A percentile compares a stretch with the other conserved stretches of the same genome.
phyloP scores from a whole-genome alignment of 2,888 invertebrate genomes.

The Ichneumoninae sp. region DNA sequence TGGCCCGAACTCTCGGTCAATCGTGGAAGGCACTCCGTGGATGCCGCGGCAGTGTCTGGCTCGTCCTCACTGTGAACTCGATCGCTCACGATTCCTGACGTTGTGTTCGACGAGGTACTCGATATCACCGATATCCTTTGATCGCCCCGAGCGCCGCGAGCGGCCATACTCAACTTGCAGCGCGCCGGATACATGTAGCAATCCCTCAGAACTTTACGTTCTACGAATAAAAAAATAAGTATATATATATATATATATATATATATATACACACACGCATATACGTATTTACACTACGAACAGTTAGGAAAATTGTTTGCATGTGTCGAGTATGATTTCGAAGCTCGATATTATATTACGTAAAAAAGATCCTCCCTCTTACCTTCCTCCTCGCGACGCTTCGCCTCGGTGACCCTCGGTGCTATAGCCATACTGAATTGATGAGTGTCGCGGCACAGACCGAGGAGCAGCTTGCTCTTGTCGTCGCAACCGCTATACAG shows the following conservation, averaged over 20 bases:
- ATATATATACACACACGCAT: conserved; percentile 57
- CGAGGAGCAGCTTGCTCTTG: conserved; percentile 95
- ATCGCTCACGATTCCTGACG: conserved; percentile 98
- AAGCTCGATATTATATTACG: not conserved
- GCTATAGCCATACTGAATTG: conserved; percentile 97
- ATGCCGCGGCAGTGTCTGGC: conserved; percentile 94
- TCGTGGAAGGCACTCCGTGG: conserved; percentile 92
- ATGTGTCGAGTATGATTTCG: conserved; percentile 12
- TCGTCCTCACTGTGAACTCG: conserved; percentile 97
- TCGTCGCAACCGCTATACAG: conserved; percentile 97
- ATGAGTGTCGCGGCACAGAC: conserved; percentile 96
- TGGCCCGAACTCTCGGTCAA: conserved; percentile 76
- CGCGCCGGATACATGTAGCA: conserved; percentile 90
- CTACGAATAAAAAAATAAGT: conserved; percentile 83
- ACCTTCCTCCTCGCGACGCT: conserved; percentile 93
- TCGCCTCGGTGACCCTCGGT: conserved; percentile 92
- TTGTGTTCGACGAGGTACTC: conserved; percentile 97
- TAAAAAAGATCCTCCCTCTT: conserved; percentile 10
- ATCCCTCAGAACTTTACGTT: conserved; percentile 87
- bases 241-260: conserved; percentile 57
- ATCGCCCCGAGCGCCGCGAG: conserved; percentile 89
- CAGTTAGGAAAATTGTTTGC: not conserved
- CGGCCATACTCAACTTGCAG: conserved; percentile 86
- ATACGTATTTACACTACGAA: not conserved
- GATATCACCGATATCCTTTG: conserved; percentile 96